Conservation (phyloP, 37 sponge, comb jelly and placozoan species). For the Chondrosia reniformis region DNA sequence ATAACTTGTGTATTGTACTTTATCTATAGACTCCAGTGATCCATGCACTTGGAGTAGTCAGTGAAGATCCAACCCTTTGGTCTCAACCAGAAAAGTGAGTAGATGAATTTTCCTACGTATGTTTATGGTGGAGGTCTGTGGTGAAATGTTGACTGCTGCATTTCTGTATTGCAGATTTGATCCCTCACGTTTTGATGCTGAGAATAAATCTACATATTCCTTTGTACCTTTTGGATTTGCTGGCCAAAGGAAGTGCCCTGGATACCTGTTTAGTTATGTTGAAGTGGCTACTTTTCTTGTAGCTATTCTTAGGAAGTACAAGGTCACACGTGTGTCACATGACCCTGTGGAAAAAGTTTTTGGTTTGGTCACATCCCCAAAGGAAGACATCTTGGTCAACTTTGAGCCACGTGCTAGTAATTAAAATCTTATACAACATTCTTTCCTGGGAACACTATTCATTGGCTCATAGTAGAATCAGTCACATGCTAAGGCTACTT, state of each 20-base stretch:
- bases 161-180: slow-evolving; percentile 70
- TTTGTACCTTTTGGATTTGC: slow-evolving; percentile 84
- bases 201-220: slow-evolving; percentile 20
- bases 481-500: too few relatives aligned
- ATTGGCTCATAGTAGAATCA: too few relatives aligned
- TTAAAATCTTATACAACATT: too few relatives aligned
- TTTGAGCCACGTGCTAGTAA: neutral
- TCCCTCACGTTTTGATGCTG: slow-evolving; percentile 61
- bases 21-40: slow-evolving; percentile 73
- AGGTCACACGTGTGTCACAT: slow-evolving; percentile 21
- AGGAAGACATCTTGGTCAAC: neutral
- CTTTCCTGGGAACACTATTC: too few relatives aligned
- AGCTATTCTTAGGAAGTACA: slow-evolving; percentile 45
- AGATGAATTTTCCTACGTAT: too few relatives aligned
- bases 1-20: neutral
- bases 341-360: slow-evolving; percentile 30
- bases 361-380: slow-evolving; percentile 77
- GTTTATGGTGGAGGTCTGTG: too few relatives aligned
- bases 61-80: slow-evolving; percentile 57
- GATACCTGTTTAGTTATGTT: slow-evolving; percentile 77
- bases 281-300: slow-evolving; percentile 63
- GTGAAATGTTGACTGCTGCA: neutral
- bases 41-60: slow-evolving; percentile 80
- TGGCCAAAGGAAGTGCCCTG: slow-evolving; percentile 86
- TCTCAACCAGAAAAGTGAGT: slow-evolving; percentile 49